Base-by-base conservation (phyloP, 2,113 vertebrate species). In the Petrocephalus zakoni region DNA sequence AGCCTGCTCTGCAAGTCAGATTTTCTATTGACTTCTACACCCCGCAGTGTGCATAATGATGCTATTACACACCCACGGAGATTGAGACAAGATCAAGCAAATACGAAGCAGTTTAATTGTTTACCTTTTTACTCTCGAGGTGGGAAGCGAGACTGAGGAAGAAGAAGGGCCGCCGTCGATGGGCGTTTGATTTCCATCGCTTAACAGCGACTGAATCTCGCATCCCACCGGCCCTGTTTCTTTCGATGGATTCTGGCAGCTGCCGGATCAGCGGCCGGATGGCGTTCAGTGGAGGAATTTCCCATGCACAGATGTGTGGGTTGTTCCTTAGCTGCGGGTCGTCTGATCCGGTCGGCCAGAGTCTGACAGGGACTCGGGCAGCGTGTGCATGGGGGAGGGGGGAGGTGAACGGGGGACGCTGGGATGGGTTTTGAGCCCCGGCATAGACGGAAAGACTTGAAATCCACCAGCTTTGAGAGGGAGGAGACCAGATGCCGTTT, bases 21-120 rank as follows among this genome's bases (percentile, higher is more conserved):
- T 37, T 55, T 42, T 56, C 52, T 86, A 55, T 86, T 86, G 84
- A 55, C 84, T 86, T 56, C 17, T 86, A 55, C 84, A 56, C 84
- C 84, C 51, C n/a, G 34, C n/a, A 34, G 84, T 52, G 52, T 56
- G 29, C 0, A 75, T 81, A 81, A 88, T 53, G 25, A 88, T 81
- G 68, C 29, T n/a, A 88, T 88, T 88, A 88, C 15, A 82, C 49
- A 25, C 61, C 56, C 46, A 22, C 17, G 49, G 68, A 56, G 49
- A 81, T 88, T 88, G 82, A 10, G 87, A 37, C 51, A n/a, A 88
- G 78, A 53, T 88, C 78, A 75, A 56, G 49, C 68, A 42, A 78
- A 55, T 13, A 37, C 72, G 11, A 42, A 21, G 2, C 10, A 84
- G 5, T 47, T 58, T 42, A 84, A 56, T 61, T 56, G 75, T 42